phyloP scores from a whole-genome alignment of 1,140 invertebrate species.

The Spodoptera litura region DNA sequence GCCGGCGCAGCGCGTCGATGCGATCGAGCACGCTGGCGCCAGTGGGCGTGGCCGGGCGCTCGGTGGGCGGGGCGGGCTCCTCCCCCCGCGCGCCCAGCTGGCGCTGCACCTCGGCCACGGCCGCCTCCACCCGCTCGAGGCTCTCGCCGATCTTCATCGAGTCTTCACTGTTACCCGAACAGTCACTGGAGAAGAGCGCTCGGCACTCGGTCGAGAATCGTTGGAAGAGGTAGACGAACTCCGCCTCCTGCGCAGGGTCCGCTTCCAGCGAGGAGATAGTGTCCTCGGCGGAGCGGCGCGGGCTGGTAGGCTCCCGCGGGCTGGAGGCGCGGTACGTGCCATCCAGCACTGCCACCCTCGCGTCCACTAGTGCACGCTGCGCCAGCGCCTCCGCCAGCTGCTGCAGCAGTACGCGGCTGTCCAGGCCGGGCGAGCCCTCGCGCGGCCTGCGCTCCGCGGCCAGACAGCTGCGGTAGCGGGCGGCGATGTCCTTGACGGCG shows the following conservation, averaged over 20 bases:
- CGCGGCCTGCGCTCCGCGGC: slow-evolving; percentile 77
- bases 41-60: slow-evolving; percentile 29
- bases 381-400: slow-evolving; percentile 92
- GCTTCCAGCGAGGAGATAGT: slow-evolving; percentile 81
- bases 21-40: slow-evolving; percentile 64
- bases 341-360: slow-evolving; percentile 88
- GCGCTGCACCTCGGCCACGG: slow-evolving; percentile 76
- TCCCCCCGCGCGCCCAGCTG: slow-evolving; percentile 58
- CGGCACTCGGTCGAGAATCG: slow-evolving; percentile 87
- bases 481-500: slow-evolving; percentile 88
- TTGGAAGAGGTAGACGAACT: slow-evolving; percentile 88
- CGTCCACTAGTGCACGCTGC: slow-evolving; percentile 92
- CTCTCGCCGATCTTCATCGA: slow-evolving; percentile 84
- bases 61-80: slow-evolving; percentile 66
- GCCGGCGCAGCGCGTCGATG: slow-evolving; percentile 77
- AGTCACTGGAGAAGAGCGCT: slow-evolving; percentile 86
- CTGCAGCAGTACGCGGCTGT: slow-evolving; percentile 87
- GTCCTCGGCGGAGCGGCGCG: slow-evolving; percentile 65
- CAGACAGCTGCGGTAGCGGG: slow-evolving; percentile 88
- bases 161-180: slow-evolving; percentile 85
- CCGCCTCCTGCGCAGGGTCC: slow-evolving; percentile 85
- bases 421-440: slow-evolving; percentile 73
- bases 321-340: slow-evolving; percentile 81
- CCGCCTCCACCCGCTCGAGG: slow-evolving; percentile 81
- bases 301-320: slow-evolving; percentile 56